Percentiles rank a stretch among this genome's conserved stretches.
phyloP scores from a whole-genome alignment of 2,113 vertebrate genomes.

The Cranoglanis bouderius region DNA sequence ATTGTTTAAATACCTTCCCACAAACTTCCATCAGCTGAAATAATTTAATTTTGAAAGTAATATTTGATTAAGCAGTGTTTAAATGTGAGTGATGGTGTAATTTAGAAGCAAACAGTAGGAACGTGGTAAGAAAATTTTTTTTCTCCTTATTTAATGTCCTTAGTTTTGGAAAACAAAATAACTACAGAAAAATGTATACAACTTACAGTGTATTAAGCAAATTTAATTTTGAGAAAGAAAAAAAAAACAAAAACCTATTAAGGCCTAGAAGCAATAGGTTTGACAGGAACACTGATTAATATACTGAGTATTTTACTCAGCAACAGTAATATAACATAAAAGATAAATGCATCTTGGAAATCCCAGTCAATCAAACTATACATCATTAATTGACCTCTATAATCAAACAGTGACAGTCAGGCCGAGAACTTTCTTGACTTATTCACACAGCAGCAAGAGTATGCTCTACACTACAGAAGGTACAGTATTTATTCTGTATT shows the following conservation, averaged over 20 bases:
- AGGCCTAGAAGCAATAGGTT: not conserved
- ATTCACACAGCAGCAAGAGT: not conserved
- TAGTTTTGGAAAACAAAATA: not conserved
- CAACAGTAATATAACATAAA: not conserved
- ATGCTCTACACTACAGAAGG: not conserved
- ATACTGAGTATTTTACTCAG: not conserved
- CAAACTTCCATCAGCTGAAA: not conserved
- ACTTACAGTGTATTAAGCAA: not conserved
- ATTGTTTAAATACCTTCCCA: not conserved
- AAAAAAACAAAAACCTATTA: not conserved
- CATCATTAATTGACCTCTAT: not conserved
- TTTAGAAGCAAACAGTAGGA: not conserved
- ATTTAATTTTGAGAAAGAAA: not conserved
- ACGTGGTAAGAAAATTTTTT: not conserved
- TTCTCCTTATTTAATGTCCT: not conserved
- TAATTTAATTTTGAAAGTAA: not conserved
- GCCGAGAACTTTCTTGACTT: not conserved
- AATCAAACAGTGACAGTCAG: not conserved
- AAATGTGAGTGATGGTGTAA: not conserved
- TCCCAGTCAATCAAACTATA: not conserved
- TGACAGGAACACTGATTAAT: not conserved
- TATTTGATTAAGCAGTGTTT: not conserved
- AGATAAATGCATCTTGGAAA: not conserved
- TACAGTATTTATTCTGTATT: not conserved
- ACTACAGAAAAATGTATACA: not conserved